Conservation (phyloP, 2,113 vertebrate genomes). For the Sapajus apella region DNA sequence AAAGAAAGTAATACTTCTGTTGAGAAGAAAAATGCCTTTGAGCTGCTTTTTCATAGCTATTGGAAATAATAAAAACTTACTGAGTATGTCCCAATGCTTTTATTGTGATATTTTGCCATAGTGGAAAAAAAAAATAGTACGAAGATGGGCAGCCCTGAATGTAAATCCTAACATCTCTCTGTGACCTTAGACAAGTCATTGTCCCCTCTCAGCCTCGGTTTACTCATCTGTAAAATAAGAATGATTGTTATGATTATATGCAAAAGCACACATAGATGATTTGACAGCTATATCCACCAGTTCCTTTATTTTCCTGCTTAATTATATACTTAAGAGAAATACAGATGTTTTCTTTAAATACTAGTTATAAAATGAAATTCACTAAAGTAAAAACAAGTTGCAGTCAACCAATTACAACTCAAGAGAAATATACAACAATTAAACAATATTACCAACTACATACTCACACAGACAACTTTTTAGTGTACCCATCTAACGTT, state of each 20-base stretch:
- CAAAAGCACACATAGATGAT: background rate
- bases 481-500: background rate
- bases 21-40: background rate
- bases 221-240: constrained; percentile 1
- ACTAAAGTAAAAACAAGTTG: background rate
- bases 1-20: background rate
- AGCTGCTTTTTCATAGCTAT: background rate
- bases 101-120: background rate
- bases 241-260: background rate
- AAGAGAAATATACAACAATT: background rate
- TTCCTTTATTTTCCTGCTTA: background rate
- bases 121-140: background rate
- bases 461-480: background rate
- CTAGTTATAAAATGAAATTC: background rate
- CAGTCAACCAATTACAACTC: background rate
- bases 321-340: background rate
- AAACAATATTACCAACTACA: background rate
- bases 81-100: background rate
- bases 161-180: background rate
- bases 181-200: background rate
- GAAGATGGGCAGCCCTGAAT: background rate
- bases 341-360: background rate
- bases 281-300: background rate
- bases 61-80: background rate
- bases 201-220: background rate